Evolutionary conservation across 1,140 invertebrate species (phyloP).

Genomic region (Nephotettix cincticeps): DNA sequence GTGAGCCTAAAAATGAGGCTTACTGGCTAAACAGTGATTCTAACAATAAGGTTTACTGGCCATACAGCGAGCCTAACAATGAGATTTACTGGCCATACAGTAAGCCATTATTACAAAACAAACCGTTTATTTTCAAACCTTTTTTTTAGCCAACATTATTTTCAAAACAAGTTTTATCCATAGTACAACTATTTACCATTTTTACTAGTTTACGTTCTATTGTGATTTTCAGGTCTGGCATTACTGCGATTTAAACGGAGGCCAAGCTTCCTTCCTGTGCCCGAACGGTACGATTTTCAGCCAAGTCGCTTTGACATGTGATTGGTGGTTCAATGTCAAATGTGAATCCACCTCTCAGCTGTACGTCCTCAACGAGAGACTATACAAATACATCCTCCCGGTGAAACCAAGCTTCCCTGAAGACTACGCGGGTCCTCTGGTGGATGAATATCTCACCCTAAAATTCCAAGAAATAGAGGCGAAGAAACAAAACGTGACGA

Average conservation of each 20-base stretch:
- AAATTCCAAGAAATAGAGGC: constrained; percentile 82
- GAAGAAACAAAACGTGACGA: background rate
- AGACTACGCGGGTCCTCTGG: constrained; percentile 80
- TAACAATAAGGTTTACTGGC: too few relatives aligned
- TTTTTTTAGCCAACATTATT: too few relatives aligned
- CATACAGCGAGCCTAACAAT: too few relatives aligned
- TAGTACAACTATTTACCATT: too few relatives aligned
- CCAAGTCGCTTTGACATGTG: constrained; percentile 80
- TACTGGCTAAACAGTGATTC: too few relatives aligned
- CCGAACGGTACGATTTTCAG: constrained; percentile 91
- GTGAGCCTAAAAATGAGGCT: too few relatives aligned
- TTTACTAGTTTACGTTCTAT: too few relatives aligned
- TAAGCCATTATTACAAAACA: too few relatives aligned
- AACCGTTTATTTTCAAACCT: too few relatives aligned
- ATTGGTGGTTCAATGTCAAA: constrained; percentile 86
- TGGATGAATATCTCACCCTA: constrained; percentile 76
- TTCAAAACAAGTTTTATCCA: too few relatives aligned
- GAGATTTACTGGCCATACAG: too few relatives aligned
- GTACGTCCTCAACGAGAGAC: constrained; percentile 82
- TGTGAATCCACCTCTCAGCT: constrained; percentile 78
- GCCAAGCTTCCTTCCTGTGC: constrained; percentile 86
- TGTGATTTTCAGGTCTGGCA: constrained; percentile 84
- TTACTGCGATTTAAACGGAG: constrained; percentile 88
- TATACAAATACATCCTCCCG: constrained; percentile 85
- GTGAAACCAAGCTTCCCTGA: constrained; percentile 83